These are phyloP conservation scores for Drosophila arawakana DNA, from an alignment of 1,140 invertebrate genomes.

Conservation along the genomic window DNA sequence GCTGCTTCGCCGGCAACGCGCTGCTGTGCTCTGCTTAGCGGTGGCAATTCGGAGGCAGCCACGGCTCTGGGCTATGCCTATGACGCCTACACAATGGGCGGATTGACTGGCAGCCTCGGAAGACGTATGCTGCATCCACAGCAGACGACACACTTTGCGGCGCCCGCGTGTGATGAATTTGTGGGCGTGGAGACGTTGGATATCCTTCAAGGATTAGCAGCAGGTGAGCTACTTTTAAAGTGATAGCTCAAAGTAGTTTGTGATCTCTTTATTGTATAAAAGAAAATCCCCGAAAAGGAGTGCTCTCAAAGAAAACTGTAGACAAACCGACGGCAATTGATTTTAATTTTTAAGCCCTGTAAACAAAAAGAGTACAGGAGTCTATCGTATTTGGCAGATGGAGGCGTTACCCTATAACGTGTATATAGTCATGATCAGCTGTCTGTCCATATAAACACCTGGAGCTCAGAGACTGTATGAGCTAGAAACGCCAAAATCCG, in stretches of 20 bases:
- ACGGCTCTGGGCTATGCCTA: conserved; percentile 56
- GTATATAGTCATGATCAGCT: too few relatives aligned
- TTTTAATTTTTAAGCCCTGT: too few relatives aligned
- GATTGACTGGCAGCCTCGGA: conserved; percentile 72
- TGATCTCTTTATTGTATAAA: too few relatives aligned
- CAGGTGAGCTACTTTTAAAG: conserved; percentile 53
- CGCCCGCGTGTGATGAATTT: conserved; percentile 63
- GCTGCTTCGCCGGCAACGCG: conserved; percentile 77
- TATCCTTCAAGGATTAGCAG: conserved; percentile 78
- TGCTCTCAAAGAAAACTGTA: too few relatives aligned
- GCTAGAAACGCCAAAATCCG: too few relatives aligned
- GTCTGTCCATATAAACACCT: too few relatives aligned
- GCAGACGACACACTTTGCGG: conserved; percentile 46
- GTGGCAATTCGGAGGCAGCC: conserved; percentile 37
- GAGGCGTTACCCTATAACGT: too few relatives aligned
- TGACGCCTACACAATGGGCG: conserved; percentile 63
- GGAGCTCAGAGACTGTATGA: too few relatives aligned
- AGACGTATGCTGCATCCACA: conserved; percentile 58
- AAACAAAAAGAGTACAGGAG: too few relatives aligned
- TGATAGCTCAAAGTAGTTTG: neutral
- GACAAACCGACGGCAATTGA: too few relatives aligned
- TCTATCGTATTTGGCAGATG: too few relatives aligned
- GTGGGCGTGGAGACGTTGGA: conserved; percentile 80
- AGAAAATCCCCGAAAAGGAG: too few relatives aligned
- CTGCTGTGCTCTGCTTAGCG: conserved; percentile 65